These are phyloP conservation scores for Thunnus thynnus DNA, from an alignment of 2,113 vertebrate species.

Conservation along the genomic window DNA sequence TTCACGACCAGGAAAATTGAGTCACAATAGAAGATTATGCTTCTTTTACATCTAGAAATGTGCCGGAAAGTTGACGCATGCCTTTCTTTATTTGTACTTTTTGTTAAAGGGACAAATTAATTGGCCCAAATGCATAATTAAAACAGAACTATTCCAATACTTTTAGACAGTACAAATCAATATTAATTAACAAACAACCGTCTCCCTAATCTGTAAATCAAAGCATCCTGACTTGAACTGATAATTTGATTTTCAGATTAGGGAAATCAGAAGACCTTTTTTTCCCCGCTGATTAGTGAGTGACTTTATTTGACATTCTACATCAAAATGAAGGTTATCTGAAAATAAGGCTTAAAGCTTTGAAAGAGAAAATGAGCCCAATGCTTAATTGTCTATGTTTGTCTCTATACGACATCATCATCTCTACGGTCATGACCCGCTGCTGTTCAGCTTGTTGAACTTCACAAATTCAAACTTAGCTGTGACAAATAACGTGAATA, in stretches of 20 bases:
- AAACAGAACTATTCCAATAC: background rate
- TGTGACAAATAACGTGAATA: background rate
- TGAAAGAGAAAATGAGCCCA: background rate
- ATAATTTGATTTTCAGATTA: background rate
- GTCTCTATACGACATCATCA: constrained; percentile 19
- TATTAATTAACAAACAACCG: background rate
- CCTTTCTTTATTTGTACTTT: no score
- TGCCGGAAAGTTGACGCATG: background rate
- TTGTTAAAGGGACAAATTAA: background rate
- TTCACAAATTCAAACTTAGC: background rate
- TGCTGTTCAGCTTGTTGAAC: background rate
- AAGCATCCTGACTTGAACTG: background rate
- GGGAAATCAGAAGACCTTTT: background rate
- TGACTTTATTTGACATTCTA: background rate
- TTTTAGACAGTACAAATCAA: background rate
- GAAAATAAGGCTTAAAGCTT: background rate
- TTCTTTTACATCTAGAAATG: background rate
- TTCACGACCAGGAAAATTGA: background rate
- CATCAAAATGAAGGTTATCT: background rate
- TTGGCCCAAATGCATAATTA: background rate
- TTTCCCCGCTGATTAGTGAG: background rate
- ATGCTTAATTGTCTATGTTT: background rate
- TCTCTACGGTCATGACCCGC: background rate
- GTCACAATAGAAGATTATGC: no score
- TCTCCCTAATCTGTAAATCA: background rate